Conservation (phyloP, 2,113 vertebrate genomes). For the Oryzias melastigma region DNA sequence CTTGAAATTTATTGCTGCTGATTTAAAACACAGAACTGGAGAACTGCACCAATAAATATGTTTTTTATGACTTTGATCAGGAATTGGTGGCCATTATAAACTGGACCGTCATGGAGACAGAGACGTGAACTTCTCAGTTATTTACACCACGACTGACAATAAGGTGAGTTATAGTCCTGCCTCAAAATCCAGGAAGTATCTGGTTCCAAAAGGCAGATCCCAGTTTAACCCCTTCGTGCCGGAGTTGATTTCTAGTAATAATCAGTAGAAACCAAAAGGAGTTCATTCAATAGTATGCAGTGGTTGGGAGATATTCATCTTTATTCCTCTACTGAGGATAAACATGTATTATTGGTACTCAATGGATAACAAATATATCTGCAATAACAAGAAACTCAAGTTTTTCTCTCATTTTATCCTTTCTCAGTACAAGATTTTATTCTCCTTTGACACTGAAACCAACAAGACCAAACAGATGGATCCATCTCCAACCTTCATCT, state of each 20-base stretch:
- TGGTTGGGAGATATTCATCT: no score
- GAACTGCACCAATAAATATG: not conserved
- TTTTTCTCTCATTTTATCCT: constrained; percentile 2
- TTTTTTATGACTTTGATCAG: constrained; percentile 62
- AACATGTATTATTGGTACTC: no score
- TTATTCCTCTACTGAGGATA: no score
- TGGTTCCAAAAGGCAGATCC: no score
- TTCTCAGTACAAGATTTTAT: constrained; percentile 79
- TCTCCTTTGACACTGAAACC: constrained; percentile 79
- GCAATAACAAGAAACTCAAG: no score
- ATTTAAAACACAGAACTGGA: not conserved
- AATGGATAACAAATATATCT: no score
- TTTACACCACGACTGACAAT: constrained; percentile 78
- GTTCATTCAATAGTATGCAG: no score
- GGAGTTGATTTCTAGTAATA: no score
- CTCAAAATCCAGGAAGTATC: not conserved
- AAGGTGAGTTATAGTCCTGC: constrained; percentile 67
- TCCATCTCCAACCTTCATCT: constrained; percentile 76
- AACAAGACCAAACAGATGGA: constrained; percentile 40
- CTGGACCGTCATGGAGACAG: constrained; percentile 86
- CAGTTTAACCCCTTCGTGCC: no score
- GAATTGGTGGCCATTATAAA: constrained; percentile 77
- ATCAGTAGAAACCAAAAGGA: no score
- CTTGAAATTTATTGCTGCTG: no score
- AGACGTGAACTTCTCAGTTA: constrained; percentile 80